phyloP scores from a whole-genome alignment of 2,888 invertebrate genomes.

The Onchidella celtica region DNA sequence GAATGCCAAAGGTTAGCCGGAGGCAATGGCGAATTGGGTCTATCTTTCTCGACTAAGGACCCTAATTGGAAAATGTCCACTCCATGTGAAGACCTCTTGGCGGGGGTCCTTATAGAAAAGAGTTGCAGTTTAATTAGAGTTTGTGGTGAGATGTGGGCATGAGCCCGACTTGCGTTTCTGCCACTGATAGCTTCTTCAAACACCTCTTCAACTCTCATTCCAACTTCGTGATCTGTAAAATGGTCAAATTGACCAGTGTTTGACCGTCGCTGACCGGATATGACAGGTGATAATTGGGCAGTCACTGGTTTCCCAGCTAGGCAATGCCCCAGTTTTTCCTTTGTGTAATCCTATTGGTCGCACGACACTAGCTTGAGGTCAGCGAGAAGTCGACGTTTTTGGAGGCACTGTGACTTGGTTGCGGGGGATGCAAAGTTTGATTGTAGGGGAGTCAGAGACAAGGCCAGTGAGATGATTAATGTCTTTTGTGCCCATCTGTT shows the following conservation, averaged over 20 bases:
- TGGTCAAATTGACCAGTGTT: conserved; percentile 40
- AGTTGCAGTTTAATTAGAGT: conserved; percentile 40
- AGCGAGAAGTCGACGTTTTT: conserved; percentile 20
- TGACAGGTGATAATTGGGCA: conserved; percentile 45
- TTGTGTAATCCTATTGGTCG: neutral
- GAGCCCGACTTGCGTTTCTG: neutral
- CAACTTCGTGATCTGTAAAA: neutral
- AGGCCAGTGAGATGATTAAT: neutral
- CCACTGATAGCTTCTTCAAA: conserved; percentile 44
- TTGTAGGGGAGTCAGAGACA: neutral
- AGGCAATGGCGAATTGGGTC: conserved; percentile 25
- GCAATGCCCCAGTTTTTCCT: no score
- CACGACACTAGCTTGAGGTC: neutral
- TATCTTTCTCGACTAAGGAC: conserved; percentile 21
- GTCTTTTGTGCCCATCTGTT: conserved; percentile 13
- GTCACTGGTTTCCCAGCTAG: neutral
- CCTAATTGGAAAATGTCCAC: conserved; percentile 41
- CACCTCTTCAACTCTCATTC: conserved; percentile 16
- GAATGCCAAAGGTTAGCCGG: neutral
- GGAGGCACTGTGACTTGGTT: neutral
- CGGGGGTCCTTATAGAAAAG: neutral
- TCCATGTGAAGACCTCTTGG: neutral
- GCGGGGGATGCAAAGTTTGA: neutral
- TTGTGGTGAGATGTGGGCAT: conserved; percentile 1
- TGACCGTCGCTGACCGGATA: conserved; percentile 21